Evolutionary conservation across 2,888 invertebrate species (phyloP), one percentile per base, ranked within the genome.

Genomic region (Drosophila birchii): DNA sequence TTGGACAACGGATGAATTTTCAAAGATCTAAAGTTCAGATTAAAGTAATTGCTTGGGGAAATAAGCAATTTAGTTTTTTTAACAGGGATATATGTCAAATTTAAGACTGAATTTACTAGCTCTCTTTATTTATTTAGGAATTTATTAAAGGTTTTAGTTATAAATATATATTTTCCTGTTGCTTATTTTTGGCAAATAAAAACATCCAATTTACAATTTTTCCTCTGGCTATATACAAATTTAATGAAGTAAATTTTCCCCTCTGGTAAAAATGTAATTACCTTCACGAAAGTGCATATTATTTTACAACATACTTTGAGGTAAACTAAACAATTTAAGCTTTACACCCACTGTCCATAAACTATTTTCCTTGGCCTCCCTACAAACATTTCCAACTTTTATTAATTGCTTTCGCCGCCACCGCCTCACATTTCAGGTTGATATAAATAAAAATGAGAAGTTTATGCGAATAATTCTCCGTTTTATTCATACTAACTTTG

Each of bases 401-500:
- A 39, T 47, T 64, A 68, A 68, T 56, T 64, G 64, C 64, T 20
- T 9, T 9, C 9, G 26, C 26, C 16, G 29, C n/a, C 29, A n/a
- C n/a, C 20, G 26, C 6, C 41, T 36, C 34, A 29, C 34, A 29
- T 55, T 63, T 47, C 39, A 20, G 20, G 26, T 32, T 23, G 41
- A n/a, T 56, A 41, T 41, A 53, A 54, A 34, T 39, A 43, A 39
- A 63, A 41, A 26, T 26, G 20, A 8, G 12, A 43, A 47, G 54
- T 63, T 58, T 69, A 69, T 51, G 61, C 55, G 70, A 39, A 63
- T 57, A 64, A 71, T 64, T 71, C 44, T 54, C 8, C 26, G 38
- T 66, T 73, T 66, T 64, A 73, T 73, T 66, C 73, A 66, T 73
- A 72, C 64, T 72, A 73, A 73, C 43, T 55, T 71, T 63, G 45